Conservation (phyloP, 1,140 invertebrate genomes). For the Drosophila pruinosa region DNA sequence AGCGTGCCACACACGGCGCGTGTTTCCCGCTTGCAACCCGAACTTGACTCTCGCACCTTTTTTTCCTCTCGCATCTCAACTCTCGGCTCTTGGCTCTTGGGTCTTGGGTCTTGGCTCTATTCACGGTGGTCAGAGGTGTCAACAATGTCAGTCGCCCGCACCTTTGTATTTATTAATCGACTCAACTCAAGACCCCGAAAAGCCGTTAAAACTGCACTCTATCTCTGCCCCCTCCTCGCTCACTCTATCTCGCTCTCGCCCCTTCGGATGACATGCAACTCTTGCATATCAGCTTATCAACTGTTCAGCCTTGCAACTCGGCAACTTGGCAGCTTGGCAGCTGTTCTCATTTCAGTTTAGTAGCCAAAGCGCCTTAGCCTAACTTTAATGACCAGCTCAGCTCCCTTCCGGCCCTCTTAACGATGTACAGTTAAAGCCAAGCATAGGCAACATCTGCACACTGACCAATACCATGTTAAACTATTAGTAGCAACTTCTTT, state of each 20-base stretch:
- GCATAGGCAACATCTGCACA: not conserved
- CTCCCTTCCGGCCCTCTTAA: not conserved
- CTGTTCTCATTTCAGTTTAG: constrained; percentile 23
- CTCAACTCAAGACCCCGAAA: not conserved
- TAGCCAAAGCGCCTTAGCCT: constrained; percentile 13
- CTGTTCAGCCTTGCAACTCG: not conserved
- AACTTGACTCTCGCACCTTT: constrained; percentile 1
- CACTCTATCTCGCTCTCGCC: not conserved
- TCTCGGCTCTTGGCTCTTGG: not conserved
- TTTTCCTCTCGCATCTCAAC: no score
- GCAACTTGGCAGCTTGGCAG: constrained; percentile 1
- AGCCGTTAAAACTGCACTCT: constrained; percentile 43
- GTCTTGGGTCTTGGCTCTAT: not conserved
- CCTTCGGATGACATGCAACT: not conserved
- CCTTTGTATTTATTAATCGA: constrained; percentile 10
- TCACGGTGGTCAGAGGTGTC: constrained; percentile 41
- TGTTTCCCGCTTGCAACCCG: no score
- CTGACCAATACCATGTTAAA: no score
- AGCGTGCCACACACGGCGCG: constrained; percentile 39
- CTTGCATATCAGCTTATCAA: constrained; percentile 32
- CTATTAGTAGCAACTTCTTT: no score
- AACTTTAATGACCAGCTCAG: not conserved
- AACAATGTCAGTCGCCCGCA: constrained; percentile 37
- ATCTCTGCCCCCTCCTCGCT: not conserved
- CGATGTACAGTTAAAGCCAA: not conserved